phyloP scores from a whole-genome alignment of 64 coral and sea anemone species.

The Montipora cactus region DNA sequence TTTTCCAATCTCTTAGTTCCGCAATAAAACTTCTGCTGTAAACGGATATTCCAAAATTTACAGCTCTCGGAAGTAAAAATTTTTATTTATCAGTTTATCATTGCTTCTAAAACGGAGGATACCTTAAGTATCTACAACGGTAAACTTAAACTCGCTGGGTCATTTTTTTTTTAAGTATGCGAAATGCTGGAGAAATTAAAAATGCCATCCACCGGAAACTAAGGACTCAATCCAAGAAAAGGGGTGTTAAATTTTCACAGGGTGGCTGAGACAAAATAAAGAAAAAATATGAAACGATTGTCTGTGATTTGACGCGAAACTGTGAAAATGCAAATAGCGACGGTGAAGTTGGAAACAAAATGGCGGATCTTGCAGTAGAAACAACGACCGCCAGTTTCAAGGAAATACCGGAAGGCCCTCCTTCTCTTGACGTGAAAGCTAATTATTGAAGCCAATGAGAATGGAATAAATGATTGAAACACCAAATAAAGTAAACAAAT shows the following conservation, averaged over 20 bases:
- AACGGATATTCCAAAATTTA: not conserved
- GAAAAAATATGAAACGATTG: not conserved
- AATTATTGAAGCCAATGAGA: not conserved
- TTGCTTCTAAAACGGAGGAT: no score
- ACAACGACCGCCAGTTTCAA: not conserved
- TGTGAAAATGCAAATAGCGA: slow-evolving; percentile 15
- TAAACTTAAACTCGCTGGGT: no score
- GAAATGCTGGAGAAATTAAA: no score
- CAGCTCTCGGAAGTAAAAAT: not conserved
- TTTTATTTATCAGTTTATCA: not conserved
- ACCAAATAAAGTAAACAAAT: not conserved
- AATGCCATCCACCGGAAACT: no score
- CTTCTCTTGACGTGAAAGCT: not conserved
- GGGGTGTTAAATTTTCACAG: not conserved
- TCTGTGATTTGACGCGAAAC: not conserved
- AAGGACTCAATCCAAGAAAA: not conserved
- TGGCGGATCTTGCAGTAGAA: not conserved
- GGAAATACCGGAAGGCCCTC: not conserved
- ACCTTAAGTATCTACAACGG: no score
- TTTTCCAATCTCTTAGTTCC: no score
- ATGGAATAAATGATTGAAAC: not conserved
- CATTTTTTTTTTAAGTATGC: no score
- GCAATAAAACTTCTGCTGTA: no score
- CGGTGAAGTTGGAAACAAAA: slow-evolving; percentile 5
- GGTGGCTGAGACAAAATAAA: not conserved